Conservation (phyloP, 1,140 invertebrate genomes). For the Hermatobates lingyangjiaoensis region DNA sequence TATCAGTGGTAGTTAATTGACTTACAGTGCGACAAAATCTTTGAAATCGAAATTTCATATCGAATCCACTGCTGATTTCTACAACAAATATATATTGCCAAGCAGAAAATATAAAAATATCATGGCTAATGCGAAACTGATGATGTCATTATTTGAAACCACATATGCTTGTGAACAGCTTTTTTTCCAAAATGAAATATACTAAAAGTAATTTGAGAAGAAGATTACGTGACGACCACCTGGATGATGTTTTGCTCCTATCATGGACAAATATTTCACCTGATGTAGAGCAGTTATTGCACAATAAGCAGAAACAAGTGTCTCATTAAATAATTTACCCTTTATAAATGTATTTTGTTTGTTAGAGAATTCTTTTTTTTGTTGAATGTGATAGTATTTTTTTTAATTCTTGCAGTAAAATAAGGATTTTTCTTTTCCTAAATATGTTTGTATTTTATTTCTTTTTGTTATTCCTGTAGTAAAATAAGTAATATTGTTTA, state of each 20-base stretch:
- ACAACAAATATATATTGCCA: no score
- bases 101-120: neutral
- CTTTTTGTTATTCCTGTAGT: no score
- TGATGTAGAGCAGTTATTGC: neutral
- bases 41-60: neutral
- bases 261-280: neutral
- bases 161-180: conserved; percentile 7
- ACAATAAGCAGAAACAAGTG: neutral
- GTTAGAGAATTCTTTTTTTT: no score
- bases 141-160: conserved; percentile 7
- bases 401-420: no score
- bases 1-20: conserved; percentile 4
- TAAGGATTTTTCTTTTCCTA: no score
- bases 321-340: neutral
- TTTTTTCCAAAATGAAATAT: conserved; percentile 12
- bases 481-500: no score
- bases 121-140: neutral
- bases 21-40: neutral
- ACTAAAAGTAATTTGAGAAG: conserved; percentile 8
- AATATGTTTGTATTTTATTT: no score
- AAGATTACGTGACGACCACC: conserved; percentile 2
- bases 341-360: neutral
- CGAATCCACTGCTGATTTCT: no score
- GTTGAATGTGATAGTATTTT: no score
- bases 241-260: neutral